Evolutionary conservation across 2,888 invertebrate species (phyloP).

Genomic region (Phaonia tiefii): DNA sequence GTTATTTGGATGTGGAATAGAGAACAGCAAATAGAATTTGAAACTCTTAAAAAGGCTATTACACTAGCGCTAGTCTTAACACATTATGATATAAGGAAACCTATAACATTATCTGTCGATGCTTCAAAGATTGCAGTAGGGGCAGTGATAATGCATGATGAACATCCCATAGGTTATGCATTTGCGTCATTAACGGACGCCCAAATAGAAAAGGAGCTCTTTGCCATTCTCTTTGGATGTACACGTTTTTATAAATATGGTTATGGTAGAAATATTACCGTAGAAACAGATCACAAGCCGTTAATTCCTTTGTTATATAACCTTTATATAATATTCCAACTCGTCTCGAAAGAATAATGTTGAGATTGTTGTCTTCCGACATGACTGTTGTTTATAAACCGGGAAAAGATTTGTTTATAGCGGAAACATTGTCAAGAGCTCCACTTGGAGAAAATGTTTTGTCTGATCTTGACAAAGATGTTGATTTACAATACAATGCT

Average conservation of each 20-base stretch:
- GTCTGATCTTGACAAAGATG: constrained; percentile 82
- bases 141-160: constrained; percentile 52
- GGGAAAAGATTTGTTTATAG: not conserved
- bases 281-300: too few relatives aligned
- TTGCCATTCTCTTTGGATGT: too few relatives aligned
- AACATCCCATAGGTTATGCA: constrained; percentile 51
- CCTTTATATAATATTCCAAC: constrained; percentile 29
- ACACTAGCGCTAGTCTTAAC: constrained; percentile 47
- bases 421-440: too few relatives aligned
- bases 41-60: constrained; percentile 36
- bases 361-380: not conserved
- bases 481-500: constrained; percentile 83
- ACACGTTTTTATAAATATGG: constrained; percentile 53
- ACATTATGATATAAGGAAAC: constrained; percentile 50
- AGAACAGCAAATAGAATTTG: constrained; percentile 33
- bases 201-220: constrained; percentile 67
- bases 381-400: constrained; percentile 3
- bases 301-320: constrained; percentile 7
- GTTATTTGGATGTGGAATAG: constrained; percentile 53
- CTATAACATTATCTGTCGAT: constrained; percentile 50
- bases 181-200: constrained; percentile 55
- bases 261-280: constrained; percentile 51
- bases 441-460: constrained; percentile 83
- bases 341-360: not conserved
- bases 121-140: constrained; percentile 59